Percentiles rank a stretch among this genome's conserved stretches.
Evolutionary conservation across 2,797 vertebrate species (phyloP).

Genomic region (Diplodus sargus): DNA sequence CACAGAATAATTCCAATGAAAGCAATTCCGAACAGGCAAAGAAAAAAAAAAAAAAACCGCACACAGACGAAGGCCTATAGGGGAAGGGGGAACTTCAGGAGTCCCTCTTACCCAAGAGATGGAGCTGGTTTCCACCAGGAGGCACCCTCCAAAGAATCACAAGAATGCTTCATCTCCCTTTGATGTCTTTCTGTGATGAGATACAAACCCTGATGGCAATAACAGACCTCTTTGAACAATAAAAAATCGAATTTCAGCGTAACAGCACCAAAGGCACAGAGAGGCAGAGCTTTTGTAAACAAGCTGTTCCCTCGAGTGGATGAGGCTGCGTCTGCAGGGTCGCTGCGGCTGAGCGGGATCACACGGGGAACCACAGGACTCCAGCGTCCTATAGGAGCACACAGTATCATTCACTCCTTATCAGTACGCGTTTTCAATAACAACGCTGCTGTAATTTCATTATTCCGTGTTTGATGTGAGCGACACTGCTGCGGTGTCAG

Average conservation of each 20-base stretch:
- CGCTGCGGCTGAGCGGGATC: slow-evolving; percentile 32
- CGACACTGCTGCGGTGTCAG: not conserved
- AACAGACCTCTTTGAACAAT: slow-evolving; percentile 79
- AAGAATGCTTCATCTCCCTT: slow-evolving; percentile 66
- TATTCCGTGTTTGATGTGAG: not conserved
- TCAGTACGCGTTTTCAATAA: not conserved
- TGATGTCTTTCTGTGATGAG: slow-evolving; percentile 79
- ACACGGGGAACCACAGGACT: not conserved
- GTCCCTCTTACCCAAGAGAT: slow-evolving; percentile 51
- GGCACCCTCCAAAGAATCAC: slow-evolving; percentile 63
- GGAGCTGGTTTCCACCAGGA: slow-evolving; percentile 54
- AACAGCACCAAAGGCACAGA: slow-evolving; percentile 65
- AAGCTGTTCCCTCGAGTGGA: slow-evolving; percentile 65
- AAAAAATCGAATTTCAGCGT: slow-evolving; percentile 68
- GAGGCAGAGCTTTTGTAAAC: slow-evolving; percentile 72
- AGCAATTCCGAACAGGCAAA: slow-evolving; percentile 11
- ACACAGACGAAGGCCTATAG: not conserved
- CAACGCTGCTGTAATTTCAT: not conserved
- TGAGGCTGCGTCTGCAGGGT: slow-evolving; percentile 42
- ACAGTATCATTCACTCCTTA: not conserved
- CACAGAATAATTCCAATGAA: slow-evolving; percentile 39
- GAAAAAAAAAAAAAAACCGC: slow-evolving; percentile 1
- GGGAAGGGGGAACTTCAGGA: slow-evolving; percentile 43
- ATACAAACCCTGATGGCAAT: slow-evolving; percentile 77
- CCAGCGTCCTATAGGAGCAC: slow-evolving; percentile 7